A percentile compares a stretch with the other conserved stretches of the same genome.
Conservation (phyloP, 2,888 invertebrate species). For the Drosophila austrosaltans region DNA sequence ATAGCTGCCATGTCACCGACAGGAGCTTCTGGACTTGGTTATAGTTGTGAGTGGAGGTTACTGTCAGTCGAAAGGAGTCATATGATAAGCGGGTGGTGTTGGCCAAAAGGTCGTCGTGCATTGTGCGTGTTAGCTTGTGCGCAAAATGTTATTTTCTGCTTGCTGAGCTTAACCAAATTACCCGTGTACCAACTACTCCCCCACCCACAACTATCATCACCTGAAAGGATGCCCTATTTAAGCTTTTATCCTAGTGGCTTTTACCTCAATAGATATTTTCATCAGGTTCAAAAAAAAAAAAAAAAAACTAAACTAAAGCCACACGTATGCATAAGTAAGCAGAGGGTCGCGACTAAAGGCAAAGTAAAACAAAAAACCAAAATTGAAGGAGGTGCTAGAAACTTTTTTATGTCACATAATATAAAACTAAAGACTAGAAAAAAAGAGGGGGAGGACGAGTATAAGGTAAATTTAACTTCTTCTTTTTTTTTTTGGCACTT, state of each 20-base stretch:
- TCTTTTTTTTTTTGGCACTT: constrained; percentile 50
- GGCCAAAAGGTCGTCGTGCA: constrained; percentile 52
- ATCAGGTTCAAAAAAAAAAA: constrained; percentile 55
- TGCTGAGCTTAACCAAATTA: constrained; percentile 73
- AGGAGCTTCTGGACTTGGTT: not conserved
- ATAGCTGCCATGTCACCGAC: constrained; percentile 50
- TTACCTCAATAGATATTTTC: constrained; percentile 50
- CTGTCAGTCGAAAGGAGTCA: constrained; percentile 18
- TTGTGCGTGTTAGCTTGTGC: constrained; percentile 71
- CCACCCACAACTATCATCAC: constrained; percentile 10
- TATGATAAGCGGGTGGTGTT: constrained; percentile 22
- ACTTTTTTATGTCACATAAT: constrained; percentile 52
- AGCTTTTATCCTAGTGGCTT: not conserved
- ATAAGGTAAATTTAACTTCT: constrained; percentile 21
- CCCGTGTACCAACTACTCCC: constrained; percentile 44
- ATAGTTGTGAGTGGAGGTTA: constrained; percentile 2
- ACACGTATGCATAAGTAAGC: constrained; percentile 71
- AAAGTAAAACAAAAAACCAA: no score
- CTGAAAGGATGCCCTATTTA: constrained; percentile 30
- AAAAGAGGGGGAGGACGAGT: not conserved
- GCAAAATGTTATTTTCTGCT: constrained; percentile 76
- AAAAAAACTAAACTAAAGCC: constrained; percentile 35
- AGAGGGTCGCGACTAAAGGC: constrained; percentile 29
- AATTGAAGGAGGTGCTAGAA: constrained; percentile 44
- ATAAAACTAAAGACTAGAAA: constrained; percentile 47